These are phyloP conservation scores for Catostomus latipinnis DNA, from an alignment of 2,797 vertebrate species.

Conservation along the genomic window DNA sequence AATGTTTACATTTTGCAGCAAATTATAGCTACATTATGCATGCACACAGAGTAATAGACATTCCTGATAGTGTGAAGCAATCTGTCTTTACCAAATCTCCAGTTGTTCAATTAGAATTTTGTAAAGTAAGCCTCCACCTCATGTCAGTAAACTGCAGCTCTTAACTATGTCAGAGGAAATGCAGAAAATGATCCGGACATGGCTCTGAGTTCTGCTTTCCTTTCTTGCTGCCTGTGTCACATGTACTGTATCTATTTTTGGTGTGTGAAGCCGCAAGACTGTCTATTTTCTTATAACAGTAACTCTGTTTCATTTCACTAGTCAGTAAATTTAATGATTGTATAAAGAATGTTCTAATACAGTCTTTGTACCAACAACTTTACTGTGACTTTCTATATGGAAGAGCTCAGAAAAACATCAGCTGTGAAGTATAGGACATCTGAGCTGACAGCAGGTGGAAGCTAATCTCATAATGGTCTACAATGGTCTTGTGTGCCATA, in stretches of 20 bases:
- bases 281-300: background rate
- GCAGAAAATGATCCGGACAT: background rate
- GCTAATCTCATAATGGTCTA: background rate
- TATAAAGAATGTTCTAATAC: too few species aligned
- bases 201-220: background rate
- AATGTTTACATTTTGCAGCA: too few species aligned
- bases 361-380: too few species aligned
- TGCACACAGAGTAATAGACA: too few species aligned
- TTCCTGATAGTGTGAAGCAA: background rate
- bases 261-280: too few species aligned
- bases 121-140: background rate
- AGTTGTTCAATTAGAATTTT: background rate
- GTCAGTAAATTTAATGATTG: background rate
- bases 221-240: background rate
- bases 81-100: background rate
- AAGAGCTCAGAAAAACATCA: too few species aligned
- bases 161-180: background rate
- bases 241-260: too few species aligned
- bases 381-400: too few species aligned
- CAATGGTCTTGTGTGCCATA: slow-evolving; percentile 54
- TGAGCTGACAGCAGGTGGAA: background rate
- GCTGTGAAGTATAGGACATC: too few species aligned
- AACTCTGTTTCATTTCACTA: background rate
- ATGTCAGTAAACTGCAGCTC: too few species aligned
- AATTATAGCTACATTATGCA: too few species aligned